phyloP scores from a whole-genome alignment of 2,113 vertebrate species.

The Hippocampus abdominalis region DNA sequence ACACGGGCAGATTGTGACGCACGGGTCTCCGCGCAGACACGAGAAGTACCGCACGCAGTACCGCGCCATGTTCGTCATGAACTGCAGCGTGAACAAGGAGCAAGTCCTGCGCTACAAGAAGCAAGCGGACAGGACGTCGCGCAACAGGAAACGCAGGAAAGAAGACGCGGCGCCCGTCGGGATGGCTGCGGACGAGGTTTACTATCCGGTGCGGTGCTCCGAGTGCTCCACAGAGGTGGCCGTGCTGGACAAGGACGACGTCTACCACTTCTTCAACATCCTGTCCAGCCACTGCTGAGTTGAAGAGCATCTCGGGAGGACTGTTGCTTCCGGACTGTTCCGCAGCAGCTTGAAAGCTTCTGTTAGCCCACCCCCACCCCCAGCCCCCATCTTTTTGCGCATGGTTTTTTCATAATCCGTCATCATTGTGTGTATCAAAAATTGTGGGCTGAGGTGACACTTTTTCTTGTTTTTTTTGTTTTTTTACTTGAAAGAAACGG shows the following conservation, averaged over 20 bases:
- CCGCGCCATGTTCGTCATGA: constrained; percentile 98
- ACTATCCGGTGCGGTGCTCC: constrained; percentile 86
- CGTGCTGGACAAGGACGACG: constrained; percentile 91
- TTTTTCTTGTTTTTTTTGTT: background rate
- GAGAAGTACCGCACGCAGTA: constrained; percentile 95
- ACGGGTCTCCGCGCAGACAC: constrained; percentile 71
- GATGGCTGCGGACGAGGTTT: constrained; percentile 77
- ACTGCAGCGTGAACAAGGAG: constrained; percentile 85
- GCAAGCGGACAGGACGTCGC: constrained; percentile 61
- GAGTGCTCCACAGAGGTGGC: constrained; percentile 93
- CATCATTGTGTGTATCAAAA: background rate
- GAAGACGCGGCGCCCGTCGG: constrained; percentile 36
- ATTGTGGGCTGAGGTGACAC: background rate
- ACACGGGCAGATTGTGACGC: too few species aligned
- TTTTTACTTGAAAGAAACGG: background rate
- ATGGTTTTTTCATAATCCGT: background rate
- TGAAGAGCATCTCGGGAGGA: background rate
- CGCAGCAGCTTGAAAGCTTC: background rate
- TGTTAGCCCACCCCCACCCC: too few species aligned
- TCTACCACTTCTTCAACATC: constrained; percentile 97
- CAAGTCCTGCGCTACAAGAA: constrained; percentile 83
- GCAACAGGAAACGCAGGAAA: constrained; percentile 33
- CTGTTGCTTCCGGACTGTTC: background rate
- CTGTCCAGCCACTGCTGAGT: constrained; percentile 84
- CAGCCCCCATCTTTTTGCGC: background rate